Evolutionary conservation across 2,113 vertebrate genomes (phyloP).

Genomic region (Thinocorus orbignyianus): DNA sequence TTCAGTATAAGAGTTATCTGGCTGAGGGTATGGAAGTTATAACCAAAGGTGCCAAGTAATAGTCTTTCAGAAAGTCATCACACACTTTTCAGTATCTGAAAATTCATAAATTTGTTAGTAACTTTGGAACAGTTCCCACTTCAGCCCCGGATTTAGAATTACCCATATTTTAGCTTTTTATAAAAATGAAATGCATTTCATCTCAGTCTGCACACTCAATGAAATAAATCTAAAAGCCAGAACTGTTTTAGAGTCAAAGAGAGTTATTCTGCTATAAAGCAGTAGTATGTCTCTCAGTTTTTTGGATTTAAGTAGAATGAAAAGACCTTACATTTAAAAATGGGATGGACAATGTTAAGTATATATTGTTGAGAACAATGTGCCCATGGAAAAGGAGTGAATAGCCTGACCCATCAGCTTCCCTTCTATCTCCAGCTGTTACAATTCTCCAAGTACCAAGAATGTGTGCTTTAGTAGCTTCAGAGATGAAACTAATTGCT

Average conservation of each 20-base stretch:
- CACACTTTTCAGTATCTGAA: neutral
- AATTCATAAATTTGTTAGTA: neutral
- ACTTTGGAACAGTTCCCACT: neutral
- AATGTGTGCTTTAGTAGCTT: neutral
- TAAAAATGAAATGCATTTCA: neutral
- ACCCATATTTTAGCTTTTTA: neutral
- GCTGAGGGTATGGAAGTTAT: neutral
- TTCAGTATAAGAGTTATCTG: neutral
- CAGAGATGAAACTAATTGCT: neutral
- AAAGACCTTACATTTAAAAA: constrained; percentile 9
- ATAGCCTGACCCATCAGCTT: neutral
- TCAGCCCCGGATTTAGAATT: neutral
- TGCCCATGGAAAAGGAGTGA: neutral
- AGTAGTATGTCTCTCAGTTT: neutral
- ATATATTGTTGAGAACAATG: neutral
- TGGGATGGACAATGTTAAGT: neutral
- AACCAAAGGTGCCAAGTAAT: neutral
- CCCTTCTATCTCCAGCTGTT: neutral
- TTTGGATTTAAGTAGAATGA: neutral
- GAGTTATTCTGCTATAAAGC: neutral
- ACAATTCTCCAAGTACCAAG: neutral
- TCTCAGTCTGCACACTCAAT: neutral
- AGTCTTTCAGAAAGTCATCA: neutral
- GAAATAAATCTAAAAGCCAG: constrained; percentile 4
- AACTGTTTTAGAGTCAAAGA: neutral